Evolutionary conservation across 2,888 invertebrate species (phyloP).

Genomic region (Liposcelis brunnea): DNA sequence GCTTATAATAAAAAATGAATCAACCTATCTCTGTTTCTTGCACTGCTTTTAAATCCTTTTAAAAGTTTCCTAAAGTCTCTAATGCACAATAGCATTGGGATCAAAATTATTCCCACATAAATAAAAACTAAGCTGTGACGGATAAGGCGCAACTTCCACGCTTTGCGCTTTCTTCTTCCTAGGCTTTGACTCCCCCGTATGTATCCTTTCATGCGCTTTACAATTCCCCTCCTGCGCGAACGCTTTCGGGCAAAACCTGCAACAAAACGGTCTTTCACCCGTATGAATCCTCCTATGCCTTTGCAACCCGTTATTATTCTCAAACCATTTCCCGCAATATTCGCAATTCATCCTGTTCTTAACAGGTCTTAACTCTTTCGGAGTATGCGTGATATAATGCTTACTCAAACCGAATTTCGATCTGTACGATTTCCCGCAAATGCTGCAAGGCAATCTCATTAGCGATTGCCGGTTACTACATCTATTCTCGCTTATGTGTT

Average conservation of each 20-base stretch:
- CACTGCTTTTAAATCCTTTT: too few relatives aligned
- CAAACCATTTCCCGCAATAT: conserved; percentile 2
- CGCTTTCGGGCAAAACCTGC: conserved; percentile 5
- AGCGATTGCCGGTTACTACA: neutral
- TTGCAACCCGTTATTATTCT: conserved; percentile 6
- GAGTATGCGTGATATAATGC: conserved; percentile 3
- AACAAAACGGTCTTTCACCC: conserved; percentile 4
- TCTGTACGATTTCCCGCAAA: conserved; percentile 1
- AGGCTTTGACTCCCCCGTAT: conserved; percentile 6
- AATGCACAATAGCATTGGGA: too few relatives aligned
- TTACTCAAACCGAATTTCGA: conserved; percentile 5
- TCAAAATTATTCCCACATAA: too few relatives aligned
- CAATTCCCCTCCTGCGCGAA: conserved; percentile 7
- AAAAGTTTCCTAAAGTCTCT: too few relatives aligned
- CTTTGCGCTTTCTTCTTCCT: neutral
- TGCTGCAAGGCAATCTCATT: neutral
- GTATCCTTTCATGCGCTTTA: neutral
- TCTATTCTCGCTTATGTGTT: neutral
- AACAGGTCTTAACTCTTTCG: neutral
- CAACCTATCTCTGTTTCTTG: too few relatives aligned
- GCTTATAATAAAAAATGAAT: too few relatives aligned
- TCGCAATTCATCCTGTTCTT: conserved; percentile 2
- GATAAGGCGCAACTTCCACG: too few relatives aligned
- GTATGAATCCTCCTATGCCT: conserved; percentile 6
- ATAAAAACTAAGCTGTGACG: too few relatives aligned